Percentiles rank a stretch among this genome's conserved stretches.
Evolutionary conservation across 1,140 invertebrate genomes (phyloP).

Genomic region (Spodoptera litura): DNA sequence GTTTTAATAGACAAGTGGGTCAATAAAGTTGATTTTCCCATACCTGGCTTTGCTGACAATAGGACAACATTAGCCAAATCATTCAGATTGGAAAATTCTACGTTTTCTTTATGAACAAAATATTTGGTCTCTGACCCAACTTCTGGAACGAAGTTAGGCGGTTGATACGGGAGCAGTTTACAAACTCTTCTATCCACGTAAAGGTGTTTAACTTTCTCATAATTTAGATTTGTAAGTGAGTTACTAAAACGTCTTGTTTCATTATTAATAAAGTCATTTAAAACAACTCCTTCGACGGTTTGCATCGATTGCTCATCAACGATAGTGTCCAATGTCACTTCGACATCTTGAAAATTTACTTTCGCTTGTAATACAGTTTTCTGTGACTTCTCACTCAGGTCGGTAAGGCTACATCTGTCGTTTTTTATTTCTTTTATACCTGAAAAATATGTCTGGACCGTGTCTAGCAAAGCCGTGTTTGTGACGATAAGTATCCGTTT

Average conservation of each 20-base stretch:
- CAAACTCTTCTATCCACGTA: too few species aligned
- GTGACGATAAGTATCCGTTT: conserved; percentile 15
- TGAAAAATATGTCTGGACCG: neutral
- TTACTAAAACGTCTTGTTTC: conserved; percentile 17
- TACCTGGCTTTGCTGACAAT: neutral
- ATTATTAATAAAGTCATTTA: conserved; percentile 35
- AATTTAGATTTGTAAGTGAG: neutral
- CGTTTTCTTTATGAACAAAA: too few species aligned
- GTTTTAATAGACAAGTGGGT: conserved; percentile 1
- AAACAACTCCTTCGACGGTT: neutral
- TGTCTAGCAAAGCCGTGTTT: neutral
- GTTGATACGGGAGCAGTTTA: too few species aligned
- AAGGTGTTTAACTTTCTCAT: conserved; percentile 19
- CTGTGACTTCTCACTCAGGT: neutral
- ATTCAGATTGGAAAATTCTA: too few species aligned
- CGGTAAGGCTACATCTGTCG: neutral
- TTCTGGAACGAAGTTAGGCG: too few species aligned
- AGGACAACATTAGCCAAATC: conserved; percentile 4
- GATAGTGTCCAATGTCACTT: neutral
- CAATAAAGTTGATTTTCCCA: conserved; percentile 13
- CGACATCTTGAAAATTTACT: conserved; percentile 15
- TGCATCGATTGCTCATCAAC: neutral
- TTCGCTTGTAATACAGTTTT: too few species aligned
- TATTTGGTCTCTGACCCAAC: too few species aligned
- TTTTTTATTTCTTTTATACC: neutral